Conservation (phyloP, 2,888 invertebrate genomes). For the Carcina quercana region DNA sequence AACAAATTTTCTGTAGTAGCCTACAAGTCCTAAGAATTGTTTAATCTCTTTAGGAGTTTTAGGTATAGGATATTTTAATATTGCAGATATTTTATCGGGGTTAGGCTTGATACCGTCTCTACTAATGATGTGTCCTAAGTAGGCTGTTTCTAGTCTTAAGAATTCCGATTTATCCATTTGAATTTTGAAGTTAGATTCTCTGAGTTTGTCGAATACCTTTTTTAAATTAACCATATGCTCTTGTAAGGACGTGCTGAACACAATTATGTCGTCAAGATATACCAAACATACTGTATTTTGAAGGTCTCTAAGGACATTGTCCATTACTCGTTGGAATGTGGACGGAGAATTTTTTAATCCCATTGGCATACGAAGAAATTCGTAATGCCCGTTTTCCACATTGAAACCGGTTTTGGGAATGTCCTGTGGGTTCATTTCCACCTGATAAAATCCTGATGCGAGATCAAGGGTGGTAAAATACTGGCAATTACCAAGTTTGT, state of each 20-base stretch:
- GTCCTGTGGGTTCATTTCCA: slow-evolving; percentile 7
- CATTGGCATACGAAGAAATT: slow-evolving; percentile 12
- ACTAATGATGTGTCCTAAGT: neutral
- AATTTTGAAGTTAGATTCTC: neutral
- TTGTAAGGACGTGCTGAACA: too few relatives aligned
- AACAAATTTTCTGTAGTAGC: slow-evolving; percentile 5
- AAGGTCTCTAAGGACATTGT: neutral
- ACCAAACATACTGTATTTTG: neutral
- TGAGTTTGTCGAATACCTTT: too few relatives aligned
- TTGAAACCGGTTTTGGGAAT: slow-evolving; percentile 8
- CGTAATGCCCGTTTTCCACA: slow-evolving; percentile 9
- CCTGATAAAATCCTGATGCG: slow-evolving; percentile 10
- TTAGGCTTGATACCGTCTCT: slow-evolving; percentile 11
- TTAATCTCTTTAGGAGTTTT: slow-evolving; percentile 10
- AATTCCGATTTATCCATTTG: neutral
- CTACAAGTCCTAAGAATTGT: slow-evolving; percentile 7
- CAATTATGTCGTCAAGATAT: slow-evolving; percentile 1
- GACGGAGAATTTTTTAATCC: too few relatives aligned
- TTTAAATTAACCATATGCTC: too few relatives aligned
- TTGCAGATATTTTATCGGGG: slow-evolving; percentile 5
- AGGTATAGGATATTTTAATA: slow-evolving; percentile 7
- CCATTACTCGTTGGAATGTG: slow-evolving; percentile 1
- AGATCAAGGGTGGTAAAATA: slow-evolving; percentile 12
- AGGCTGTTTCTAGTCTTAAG: neutral
- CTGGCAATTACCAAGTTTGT: slow-evolving; percentile 5